Conservation (phyloP, 2,113 vertebrate genomes). For the Lethenteron camtschaticum region DNA sequence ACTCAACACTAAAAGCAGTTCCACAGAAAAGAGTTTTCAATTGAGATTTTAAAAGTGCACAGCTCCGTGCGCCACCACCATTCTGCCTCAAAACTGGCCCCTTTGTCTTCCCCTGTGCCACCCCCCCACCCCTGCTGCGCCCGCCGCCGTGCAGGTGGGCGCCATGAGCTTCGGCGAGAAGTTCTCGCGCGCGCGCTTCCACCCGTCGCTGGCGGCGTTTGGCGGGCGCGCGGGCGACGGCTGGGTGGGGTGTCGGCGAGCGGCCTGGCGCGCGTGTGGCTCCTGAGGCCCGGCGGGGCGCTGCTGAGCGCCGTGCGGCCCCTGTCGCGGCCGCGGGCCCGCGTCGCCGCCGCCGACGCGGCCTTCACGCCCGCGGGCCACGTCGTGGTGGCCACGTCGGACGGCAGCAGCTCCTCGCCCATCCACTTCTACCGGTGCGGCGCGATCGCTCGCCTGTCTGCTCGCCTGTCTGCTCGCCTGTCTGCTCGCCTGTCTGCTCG, state of each 20-base stretch:
- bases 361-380: conserved; percentile 88
- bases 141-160: conserved; percentile 31
- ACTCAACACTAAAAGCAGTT: too few relatives aligned
- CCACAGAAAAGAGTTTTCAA: too few relatives aligned
- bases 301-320: conserved; percentile 71
- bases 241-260: conserved; percentile 83
- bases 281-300: conserved; percentile 67
- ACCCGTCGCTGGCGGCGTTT: conserved; percentile 62
- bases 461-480: too few relatives aligned
- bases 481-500: too few relatives aligned
- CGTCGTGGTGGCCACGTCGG: conserved; percentile 77
- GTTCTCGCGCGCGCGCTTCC: conserved; percentile 90
- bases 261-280: conserved; percentile 65
- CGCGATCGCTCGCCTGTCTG: not conserved
- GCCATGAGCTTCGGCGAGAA: conserved; percentile 89
- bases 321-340: conserved; percentile 60
- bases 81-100: not conserved
- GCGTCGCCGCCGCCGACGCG: conserved; percentile 68
- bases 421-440: conserved; percentile 57
- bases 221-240: conserved; percentile 95
- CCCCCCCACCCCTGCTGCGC: not conserved
- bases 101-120: not conserved
- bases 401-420: conserved; percentile 65
- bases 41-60: not conserved
- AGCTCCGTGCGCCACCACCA: not conserved